Evolutionary conservation across 2,888 invertebrate species (phyloP), one percentile per base, ranked within the genome.

Genomic region (Eulithis testata): DNA sequence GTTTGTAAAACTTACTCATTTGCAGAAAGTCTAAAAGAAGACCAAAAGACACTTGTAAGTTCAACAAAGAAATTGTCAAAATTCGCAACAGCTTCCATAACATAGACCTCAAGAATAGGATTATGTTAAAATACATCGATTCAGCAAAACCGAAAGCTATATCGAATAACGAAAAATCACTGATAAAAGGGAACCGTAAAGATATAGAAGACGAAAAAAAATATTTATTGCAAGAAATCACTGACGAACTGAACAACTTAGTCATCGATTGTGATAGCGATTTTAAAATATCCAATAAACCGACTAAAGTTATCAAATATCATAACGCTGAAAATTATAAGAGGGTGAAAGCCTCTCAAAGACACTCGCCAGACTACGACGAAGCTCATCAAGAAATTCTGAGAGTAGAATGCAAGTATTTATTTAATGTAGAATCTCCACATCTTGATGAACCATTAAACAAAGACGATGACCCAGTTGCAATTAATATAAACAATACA

Each of bases 51-150:
- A 70, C 69, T 44, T 80, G 68, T 63, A 81, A 79, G 69, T 73
- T 85, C 47, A 86, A 82, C 63, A 87, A 81, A 63, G 87, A 90
- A 77, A 82, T 90, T 50, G 75, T 78, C 0, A 88, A 88, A 76
- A 75, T 89, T 59, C 84, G 82, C n/a, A 80, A 83, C 61, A 79
- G 76, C 14, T 89, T 86, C 63, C 78, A 83, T 40, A 85, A 80
- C 59, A 79, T 82, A 21, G 84, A 89, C 76, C 74, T 88, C 21
- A 87, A 81, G 76, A 89, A 88, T 75, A 75, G 82, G 68, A 71
- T 86, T 4, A 78, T 81, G 63, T 73, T 88, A 58, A 88, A 85
- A 76, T 68, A 73, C 50, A 71, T 77, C 6, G 72, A 73, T 55
- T 69, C 71, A 21, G 65, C 75, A 55, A 79, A 78, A 62, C 65